Base-by-base conservation (phyloP, 2,113 vertebrate genomes). In the Macrotus californicus region DNA sequence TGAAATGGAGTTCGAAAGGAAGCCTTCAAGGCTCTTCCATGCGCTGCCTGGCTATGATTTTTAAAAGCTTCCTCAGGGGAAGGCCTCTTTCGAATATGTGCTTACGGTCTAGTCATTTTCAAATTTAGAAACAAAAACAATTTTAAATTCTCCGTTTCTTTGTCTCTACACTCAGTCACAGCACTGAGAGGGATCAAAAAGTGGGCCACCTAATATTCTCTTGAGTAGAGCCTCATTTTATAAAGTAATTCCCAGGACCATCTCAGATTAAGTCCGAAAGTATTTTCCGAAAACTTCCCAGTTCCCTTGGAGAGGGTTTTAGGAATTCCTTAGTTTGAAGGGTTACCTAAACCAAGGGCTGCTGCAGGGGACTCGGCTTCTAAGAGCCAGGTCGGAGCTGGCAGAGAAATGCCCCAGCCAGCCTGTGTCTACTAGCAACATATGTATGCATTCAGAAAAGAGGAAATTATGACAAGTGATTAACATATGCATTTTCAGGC, bases 71-170 rank as follows among this genome's bases (percentile, higher is more conserved):
- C 54, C 61, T 69, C 48, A 6, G 16, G 61, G 79, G 56, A 80
- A 84, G 73, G 52, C 18, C 72, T 66, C 61, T 94, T 81, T 64
- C 92, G 56, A 96, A 61, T 11, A 10, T 19, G 36, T 76, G n/a
- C n/a, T 67, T 61, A 56, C 12, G 59, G 94, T 52, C 90, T 54
- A 67, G 70, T 76, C 77, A 73, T 95, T 94, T 96, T 96, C 81
- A 83, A 52, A 94, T 96, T 91, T 94, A 85, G 82, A 86, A 52
- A 82, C 34, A 77, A 95, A 97, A 88, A 16, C 16, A 41, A 76
- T 54, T 81, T 76, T 64, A 36, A 88, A 41, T 77, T 88, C 34
- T 87, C n/a, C 13, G 0, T 31, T 67, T 83, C 64, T 75, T 87
- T 75, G 31, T 80, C 54, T 43, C 36, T 24, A 36, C 19, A n/a